Base-by-base conservation (phyloP, 23 tunicate species). In the Halocynthia aurantium region DNA sequence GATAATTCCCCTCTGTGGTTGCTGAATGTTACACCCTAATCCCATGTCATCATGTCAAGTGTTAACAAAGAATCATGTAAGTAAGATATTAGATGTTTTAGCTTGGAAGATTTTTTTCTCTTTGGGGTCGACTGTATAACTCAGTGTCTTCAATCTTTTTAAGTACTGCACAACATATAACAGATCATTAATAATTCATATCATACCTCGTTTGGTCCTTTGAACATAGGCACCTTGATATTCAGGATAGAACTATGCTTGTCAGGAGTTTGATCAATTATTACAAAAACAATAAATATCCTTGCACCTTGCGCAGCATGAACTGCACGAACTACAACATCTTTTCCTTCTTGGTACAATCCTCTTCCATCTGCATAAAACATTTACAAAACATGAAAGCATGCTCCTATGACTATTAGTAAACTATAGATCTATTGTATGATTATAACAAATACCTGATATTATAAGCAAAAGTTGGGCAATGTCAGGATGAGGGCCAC, bases 151-250 rank as follows among this genome's bases (percentile, higher is more conserved):
- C 44, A 31, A 31, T 0, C 44, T 31, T 31, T 31, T 31, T 0
- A 31, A 0, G 44, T 31, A 31, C 44, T 31, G 44, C 44, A 31
- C 44, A 31, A 31, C 44, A 31, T 31, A 31, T 31, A 31, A 1
- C 44, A 31, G 44, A 31, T 31, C 44, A 31, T 31, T 31, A 31
- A 31, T 60, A 15, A 2, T 15, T 15, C 64, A 15, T 60, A 11
- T 57, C 80, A 62, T 55, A 83, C 85, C 68, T 89, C 75, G 40
- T 88, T 88, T 11, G 82, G 81, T 60, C 84, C 57, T 50, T 71
- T 76, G 60, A 84, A 89, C 10, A 89, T 77, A 6, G 96, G 96
- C 54, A 86, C 93, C 78, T 88, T 88, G 54, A 88, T 94, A 61
- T 94, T 95, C 22, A 77, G 51, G 49, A 94, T 94, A 6, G 99